Evolutionary conservation across 2,888 invertebrate species (phyloP).

Genomic region (Lissonota sp.): DNA sequence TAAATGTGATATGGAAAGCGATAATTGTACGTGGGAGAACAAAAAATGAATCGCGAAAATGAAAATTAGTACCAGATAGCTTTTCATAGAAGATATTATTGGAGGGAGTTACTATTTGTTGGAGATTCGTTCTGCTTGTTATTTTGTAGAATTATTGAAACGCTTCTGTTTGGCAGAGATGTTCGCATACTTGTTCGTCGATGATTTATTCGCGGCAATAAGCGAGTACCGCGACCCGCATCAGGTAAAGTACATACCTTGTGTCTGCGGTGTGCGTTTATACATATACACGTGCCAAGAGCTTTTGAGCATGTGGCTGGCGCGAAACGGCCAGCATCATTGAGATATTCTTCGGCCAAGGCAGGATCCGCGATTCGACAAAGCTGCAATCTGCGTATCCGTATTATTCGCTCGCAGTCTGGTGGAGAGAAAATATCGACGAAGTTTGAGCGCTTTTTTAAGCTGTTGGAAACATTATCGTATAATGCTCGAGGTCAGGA

Average conservation of each 20-base stretch:
- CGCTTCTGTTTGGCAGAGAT: too few species aligned
- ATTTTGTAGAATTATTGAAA: too few species aligned
- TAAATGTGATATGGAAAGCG: background rate
- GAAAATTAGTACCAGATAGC: background rate
- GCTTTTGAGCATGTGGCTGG: conserved; percentile 29
- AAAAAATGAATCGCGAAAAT: background rate
- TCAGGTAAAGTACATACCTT: conserved; percentile 28
- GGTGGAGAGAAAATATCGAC: conserved; percentile 44
- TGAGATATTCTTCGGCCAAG: conserved; percentile 32
- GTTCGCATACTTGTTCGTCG: conserved; percentile 9
- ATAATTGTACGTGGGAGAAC: conserved; percentile 2
- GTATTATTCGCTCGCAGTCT: conserved; percentile 69
- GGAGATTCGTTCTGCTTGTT: too few species aligned
- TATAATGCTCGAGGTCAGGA: conserved; percentile 74
- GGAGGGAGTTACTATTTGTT: background rate
- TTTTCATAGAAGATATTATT: background rate
- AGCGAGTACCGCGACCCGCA: conserved; percentile 22
- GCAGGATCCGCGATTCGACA: conserved; percentile 25
- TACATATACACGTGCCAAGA: background rate
- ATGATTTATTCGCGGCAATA: conserved; percentile 49
- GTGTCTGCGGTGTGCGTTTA: background rate
- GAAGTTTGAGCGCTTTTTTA: conserved; percentile 68
- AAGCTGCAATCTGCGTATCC: conserved; percentile 73
- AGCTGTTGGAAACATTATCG: conserved; percentile 73
- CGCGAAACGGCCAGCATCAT: conserved; percentile 26